These are phyloP conservation scores for Conopomorpha cramerella DNA, from an alignment of 1,140 invertebrate species.

Conservation along the genomic window DNA sequence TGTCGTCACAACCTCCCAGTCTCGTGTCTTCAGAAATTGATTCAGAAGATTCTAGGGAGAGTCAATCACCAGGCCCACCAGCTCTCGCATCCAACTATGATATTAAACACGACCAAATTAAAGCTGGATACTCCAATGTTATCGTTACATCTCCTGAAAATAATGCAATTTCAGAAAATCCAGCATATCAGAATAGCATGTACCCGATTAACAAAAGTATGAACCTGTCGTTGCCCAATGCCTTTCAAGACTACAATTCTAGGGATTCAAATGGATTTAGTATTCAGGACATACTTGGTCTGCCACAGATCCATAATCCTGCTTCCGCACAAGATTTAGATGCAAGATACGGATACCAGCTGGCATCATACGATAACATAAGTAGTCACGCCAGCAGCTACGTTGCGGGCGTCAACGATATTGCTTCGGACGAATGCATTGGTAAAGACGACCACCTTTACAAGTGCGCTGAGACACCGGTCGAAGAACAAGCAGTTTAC, in stretches of 20 bases:
- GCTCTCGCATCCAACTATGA: too few relatives aligned
- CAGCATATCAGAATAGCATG: too few relatives aligned
- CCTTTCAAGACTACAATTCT: constrained; percentile 47
- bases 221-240: too few relatives aligned
- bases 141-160: too few relatives aligned
- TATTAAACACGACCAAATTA: too few relatives aligned
- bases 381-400: constrained; percentile 34
- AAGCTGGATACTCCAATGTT: constrained; percentile 17
- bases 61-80: too few relatives aligned
- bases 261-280: constrained; percentile 52
- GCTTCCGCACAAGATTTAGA: constrained; percentile 22
- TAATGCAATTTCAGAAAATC: constrained; percentile 24
- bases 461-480: constrained; percentile 12
- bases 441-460: constrained; percentile 22
- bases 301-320: constrained; percentile 36
- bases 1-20: constrained; percentile 21
- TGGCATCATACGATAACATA: constrained; percentile 37
- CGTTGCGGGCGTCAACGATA: constrained; percentile 25
- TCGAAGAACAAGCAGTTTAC: constrained; percentile 24
- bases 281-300: constrained; percentile 53
- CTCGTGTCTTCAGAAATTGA: constrained; percentile 23
- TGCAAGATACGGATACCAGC: constrained; percentile 40
- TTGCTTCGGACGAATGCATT: constrained; percentile 24
- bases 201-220: too few relatives aligned
- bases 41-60: constrained; percentile 25